Evolutionary conservation across 30 jellyfish, hydroid and myxozoan genomes (phyloP).

Genomic region (Catostylus mosaicus): DNA sequence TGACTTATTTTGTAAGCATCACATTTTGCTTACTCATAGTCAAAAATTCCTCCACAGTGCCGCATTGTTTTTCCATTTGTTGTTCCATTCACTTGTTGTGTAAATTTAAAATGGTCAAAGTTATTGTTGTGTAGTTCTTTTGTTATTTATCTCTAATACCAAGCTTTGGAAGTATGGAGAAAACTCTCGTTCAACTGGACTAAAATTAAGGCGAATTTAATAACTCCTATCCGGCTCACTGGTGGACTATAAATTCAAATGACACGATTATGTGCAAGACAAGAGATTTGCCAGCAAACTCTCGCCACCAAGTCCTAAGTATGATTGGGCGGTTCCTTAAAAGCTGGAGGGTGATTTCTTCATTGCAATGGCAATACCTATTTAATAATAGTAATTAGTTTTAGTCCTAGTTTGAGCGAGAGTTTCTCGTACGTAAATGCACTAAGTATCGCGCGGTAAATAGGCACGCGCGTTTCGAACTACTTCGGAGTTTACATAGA

Average conservation of each 20-base stretch:
- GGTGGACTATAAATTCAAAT: not conserved
- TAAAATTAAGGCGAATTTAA: not conserved
- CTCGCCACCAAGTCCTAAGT: not conserved
- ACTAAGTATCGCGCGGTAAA: not conserved
- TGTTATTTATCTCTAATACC: not conserved
- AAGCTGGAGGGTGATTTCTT: too few species aligned
- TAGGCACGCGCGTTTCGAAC: not conserved
- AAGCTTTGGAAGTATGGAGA: conserved; percentile 51
- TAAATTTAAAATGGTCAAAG: too few species aligned
- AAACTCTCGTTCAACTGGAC: conserved; percentile 67
- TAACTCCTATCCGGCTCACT: too few species aligned
- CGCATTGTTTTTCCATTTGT: too few species aligned
- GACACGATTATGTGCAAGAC: not conserved
- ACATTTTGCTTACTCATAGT: too few species aligned
- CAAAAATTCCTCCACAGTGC: too few species aligned
- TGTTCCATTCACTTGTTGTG: too few species aligned
- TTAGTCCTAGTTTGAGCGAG: conserved; percentile 25
- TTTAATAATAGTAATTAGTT: not conserved
- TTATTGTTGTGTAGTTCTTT: too few species aligned
- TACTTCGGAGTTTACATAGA: not conserved
- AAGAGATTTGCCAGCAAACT: not conserved
- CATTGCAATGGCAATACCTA: too few species aligned
- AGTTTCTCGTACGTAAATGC: conserved; percentile 25
- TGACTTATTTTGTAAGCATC: too few species aligned
- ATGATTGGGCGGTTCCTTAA: too few species aligned